These are phyloP conservation scores for Collichthys lucidus DNA, from an alignment of 2,113 vertebrate genomes.

Conservation along the genomic window DNA sequence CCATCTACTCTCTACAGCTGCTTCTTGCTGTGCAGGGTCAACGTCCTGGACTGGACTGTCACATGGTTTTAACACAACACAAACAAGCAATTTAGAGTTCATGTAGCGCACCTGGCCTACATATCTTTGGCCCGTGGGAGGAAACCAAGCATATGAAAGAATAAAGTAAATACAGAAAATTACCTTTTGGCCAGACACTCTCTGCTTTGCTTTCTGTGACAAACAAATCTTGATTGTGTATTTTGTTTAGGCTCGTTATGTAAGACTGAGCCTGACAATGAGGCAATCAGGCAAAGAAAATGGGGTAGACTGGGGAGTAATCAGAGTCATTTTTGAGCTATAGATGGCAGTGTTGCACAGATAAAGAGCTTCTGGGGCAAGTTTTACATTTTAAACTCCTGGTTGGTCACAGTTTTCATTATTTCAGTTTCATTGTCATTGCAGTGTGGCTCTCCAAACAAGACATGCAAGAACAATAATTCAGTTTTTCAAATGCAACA, in stretches of 20 bases:
- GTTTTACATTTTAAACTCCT: neutral
- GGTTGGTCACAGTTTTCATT: constrained; percentile 21
- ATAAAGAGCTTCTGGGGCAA: neutral
- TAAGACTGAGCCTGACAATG: constrained; percentile 34
- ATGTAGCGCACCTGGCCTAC: constrained; percentile 44
- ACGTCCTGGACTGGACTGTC: neutral
- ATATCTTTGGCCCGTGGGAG: constrained; percentile 42
- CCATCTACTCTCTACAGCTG: neutral
- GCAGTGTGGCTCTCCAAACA: neutral
- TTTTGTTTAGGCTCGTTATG: constrained; percentile 60
- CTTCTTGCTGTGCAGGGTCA: constrained; percentile 1
- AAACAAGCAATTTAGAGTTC: constrained; percentile 61
- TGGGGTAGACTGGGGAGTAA: neutral
- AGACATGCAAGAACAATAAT: neutral
- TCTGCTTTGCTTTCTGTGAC: constrained; percentile 40
- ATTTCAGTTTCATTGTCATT: constrained; percentile 1
- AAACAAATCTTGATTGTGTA: constrained; percentile 58
- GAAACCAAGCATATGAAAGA: constrained; percentile 56
- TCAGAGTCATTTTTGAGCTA: constrained; percentile 13
- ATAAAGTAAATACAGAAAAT: constrained; percentile 68
- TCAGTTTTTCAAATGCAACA: neutral
- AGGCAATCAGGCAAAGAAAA: constrained; percentile 25
- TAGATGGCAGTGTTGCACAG: constrained; percentile 74
- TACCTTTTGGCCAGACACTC: constrained; percentile 48
- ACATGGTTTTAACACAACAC: constrained; percentile 15